phyloP scores from a whole-genome alignment of 1,140 invertebrate genomes.

The Pissodes strobi region DNA sequence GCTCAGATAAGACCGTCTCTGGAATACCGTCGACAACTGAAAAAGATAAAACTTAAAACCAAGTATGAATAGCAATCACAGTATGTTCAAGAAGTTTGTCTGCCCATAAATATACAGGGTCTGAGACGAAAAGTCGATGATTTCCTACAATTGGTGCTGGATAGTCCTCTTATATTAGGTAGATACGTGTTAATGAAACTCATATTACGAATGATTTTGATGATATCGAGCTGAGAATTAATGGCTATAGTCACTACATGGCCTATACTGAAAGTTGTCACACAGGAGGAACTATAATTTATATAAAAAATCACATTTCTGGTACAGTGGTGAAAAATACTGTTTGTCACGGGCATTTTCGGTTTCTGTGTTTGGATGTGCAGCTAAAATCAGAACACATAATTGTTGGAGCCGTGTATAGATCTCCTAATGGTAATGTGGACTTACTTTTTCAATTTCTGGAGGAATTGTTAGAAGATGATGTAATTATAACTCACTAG shows the following conservation, averaged over 20 bases:
- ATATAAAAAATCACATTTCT: not conserved
- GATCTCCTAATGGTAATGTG: constrained; percentile 1
- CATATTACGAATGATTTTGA: too few relatives aligned
- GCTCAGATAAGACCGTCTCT: too few relatives aligned
- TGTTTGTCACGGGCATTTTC: not conserved
- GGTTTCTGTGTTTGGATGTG: not conserved
- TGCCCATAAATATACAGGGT: constrained; percentile 2
- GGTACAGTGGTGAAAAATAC: not conserved
- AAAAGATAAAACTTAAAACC: too few relatives aligned
- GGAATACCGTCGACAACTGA: too few relatives aligned
- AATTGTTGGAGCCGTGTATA: constrained; percentile 4
- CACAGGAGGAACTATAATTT: too few relatives aligned
- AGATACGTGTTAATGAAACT: not conserved
- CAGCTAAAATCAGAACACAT: too few relatives aligned
- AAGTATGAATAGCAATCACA: too few relatives aligned
- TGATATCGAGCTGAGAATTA: not conserved
- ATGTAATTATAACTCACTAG: not conserved
- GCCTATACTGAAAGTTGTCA: too few relatives aligned
- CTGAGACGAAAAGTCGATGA: not conserved
- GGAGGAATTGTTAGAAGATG: constrained; percentile 4
- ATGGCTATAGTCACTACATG: constrained; percentile 1
- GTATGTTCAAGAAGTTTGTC: not conserved
- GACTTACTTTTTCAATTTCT: constrained; percentile 7
- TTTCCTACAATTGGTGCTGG: not conserved
- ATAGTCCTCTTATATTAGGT: too few relatives aligned